Evolutionary conservation across 2,888 invertebrate species (phyloP).

Genomic region (Thereva unica): DNA sequence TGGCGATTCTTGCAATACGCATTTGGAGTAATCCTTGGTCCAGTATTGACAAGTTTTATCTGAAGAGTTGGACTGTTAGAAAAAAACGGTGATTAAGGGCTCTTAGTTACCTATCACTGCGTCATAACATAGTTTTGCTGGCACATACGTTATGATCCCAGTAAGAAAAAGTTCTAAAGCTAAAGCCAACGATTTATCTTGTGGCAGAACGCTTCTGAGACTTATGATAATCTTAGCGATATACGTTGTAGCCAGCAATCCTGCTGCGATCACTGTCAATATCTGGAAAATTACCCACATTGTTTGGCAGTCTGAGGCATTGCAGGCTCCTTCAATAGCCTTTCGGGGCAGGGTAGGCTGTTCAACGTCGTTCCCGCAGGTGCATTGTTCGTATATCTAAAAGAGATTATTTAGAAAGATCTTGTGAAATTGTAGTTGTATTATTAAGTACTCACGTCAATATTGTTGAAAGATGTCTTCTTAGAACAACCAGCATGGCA

Average conservation of each 20-base stretch:
- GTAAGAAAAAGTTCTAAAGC: conserved; percentile 63
- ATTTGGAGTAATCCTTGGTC: conserved; percentile 55
- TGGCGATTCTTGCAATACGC: conserved; percentile 59
- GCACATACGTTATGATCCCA: conserved; percentile 64
- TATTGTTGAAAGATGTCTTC: conserved; percentile 56
- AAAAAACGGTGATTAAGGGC: conserved; percentile 6
- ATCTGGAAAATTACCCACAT: conserved; percentile 61
- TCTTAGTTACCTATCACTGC: conserved; percentile 61
- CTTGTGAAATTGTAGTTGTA: neutral
- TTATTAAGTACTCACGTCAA: conserved; percentile 48
- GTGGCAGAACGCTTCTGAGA: conserved; percentile 62
- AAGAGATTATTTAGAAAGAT: conserved; percentile 39
- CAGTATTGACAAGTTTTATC: conserved; percentile 59
- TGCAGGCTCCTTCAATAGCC: conserved; percentile 64
- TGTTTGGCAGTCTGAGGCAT: conserved; percentile 58
- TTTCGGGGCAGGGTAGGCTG: conserved; percentile 4
- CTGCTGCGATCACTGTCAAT: conserved; percentile 56
- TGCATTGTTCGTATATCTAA: conserved; percentile 61
- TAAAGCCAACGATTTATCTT: conserved; percentile 67
- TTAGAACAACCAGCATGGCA: conserved; percentile 72
- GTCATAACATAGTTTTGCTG: conserved; percentile 67
- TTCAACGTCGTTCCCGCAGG: conserved; percentile 56
- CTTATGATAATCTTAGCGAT: conserved; percentile 62
- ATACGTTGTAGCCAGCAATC: conserved; percentile 51
- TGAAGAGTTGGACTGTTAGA: conserved; percentile 42